These are phyloP conservation scores for Platycnemis pennipes DNA, from an alignment of 2,888 invertebrate species.

Conservation along the genomic window DNA sequence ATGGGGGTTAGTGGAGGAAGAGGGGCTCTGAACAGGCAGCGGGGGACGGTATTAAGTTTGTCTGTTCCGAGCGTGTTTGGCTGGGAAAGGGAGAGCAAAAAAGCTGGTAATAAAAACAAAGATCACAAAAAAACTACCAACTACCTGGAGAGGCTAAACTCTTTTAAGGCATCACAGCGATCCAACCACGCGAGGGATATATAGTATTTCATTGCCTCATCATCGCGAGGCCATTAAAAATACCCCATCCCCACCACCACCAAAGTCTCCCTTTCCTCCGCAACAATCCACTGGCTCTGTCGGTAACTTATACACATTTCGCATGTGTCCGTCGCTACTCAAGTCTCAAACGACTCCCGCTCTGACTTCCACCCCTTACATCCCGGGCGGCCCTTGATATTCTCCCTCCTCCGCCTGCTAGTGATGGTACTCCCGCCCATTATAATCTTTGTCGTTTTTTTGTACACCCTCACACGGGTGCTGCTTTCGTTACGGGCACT, in stretches of 20 bases:
- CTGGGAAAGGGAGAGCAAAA: background rate
- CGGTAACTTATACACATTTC: background rate
- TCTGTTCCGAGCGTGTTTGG: background rate
- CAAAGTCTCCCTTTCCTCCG: background rate
- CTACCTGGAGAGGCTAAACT: background rate
- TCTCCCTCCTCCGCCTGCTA: background rate
- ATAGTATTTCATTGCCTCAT: slow-evolving; percentile 36
- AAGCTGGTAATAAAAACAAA: background rate
- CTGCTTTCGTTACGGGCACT: background rate
- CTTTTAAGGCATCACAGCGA: background rate
- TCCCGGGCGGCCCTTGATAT: background rate
- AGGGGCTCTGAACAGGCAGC: background rate
- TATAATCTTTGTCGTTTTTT: background rate
- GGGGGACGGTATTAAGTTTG: background rate
- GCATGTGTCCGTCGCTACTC: background rate
- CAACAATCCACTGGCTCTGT: background rate
- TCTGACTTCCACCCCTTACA: background rate
- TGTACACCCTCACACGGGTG: background rate
- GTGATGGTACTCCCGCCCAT: background rate
- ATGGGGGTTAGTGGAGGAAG: background rate
- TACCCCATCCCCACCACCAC: background rate
- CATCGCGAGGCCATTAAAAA: background rate
- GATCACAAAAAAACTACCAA: background rate
- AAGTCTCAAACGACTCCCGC: background rate
- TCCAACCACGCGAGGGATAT: background rate